These are phyloP conservation scores for Amphiura filiformis DNA, from an alignment of 35 echinoderm and acorn worm species.

Conservation along the genomic window DNA sequence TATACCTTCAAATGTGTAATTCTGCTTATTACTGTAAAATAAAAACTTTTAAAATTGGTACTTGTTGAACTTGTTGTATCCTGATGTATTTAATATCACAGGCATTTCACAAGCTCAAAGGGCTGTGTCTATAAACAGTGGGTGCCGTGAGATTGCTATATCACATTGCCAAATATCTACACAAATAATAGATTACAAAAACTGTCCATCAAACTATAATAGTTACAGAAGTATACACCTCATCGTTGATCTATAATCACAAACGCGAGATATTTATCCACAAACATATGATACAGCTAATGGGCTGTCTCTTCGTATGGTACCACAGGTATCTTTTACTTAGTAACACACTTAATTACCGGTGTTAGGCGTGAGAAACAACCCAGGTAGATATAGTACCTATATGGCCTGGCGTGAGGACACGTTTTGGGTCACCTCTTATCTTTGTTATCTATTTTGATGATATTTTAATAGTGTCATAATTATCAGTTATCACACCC, in stretches of 20 bases:
- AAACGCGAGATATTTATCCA: background rate
- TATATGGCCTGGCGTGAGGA: background rate
- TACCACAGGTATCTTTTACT: background rate
- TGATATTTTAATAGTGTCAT: slow-evolving; percentile 8
- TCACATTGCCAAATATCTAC: too few species aligned
- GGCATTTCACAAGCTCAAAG: too few species aligned
- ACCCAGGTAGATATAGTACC: background rate
- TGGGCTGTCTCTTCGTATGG: background rate
- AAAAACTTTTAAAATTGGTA: too few species aligned
- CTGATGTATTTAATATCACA: too few species aligned
- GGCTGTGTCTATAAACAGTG: too few species aligned
- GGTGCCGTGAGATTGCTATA: too few species aligned
- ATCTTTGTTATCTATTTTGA: slow-evolving; percentile 7
- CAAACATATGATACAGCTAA: background rate
- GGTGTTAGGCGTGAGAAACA: background rate
- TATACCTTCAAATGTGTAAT: too few species aligned
- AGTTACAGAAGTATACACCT: background rate
- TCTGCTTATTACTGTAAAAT: too few species aligned
- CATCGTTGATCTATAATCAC: background rate
- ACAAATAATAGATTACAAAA: background rate
- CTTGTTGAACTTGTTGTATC: too few species aligned
- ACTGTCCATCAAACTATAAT: background rate
- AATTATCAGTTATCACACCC: background rate
- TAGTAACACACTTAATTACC: background rate
- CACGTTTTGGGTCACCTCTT: background rate